Evolutionary conservation across 2,888 invertebrate genomes (phyloP), one percentile per base, ranked within the genome.

Genomic region (Alloplasta piceator): DNA sequence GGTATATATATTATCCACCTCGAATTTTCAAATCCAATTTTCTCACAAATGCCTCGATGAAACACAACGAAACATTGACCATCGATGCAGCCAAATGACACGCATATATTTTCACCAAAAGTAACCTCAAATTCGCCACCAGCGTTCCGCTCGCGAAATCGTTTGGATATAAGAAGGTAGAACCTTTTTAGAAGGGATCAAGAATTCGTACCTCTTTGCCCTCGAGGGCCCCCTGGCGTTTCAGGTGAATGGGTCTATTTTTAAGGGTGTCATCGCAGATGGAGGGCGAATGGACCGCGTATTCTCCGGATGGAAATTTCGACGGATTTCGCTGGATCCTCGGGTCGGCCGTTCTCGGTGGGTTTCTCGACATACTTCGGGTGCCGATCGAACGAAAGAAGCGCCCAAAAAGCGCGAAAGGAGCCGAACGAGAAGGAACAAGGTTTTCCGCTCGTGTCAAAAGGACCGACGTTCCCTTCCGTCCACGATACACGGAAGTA

Each of bases 221-320:
- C 0, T 86, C 87, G 71, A 83, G 85, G 2, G 86, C 82, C 48
- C 79, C 74, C 9, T 9, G 73, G 58, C 84, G 81, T 52, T 85
- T 82, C 55, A 86, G 52, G 48, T 85, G 86, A 56, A 85, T 86
- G 14, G 86, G 85, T 1, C 80, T 43, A n/a, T 82, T 84, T 41
- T 80, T 84, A 4, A 85, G 72, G 10, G 76, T 60, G n/a, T 85
- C 84, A 2, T 79, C 71, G 61, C 86, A 86, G 55, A 78, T 74
- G 7, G 46, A 70, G 1, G 84, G 82, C 7, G 67, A 66, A 70
- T 85, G 87, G 41, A 83, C 82, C 5, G 82, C 84, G 78, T 87
- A 85, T 48, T 82, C 77, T n/a, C 85, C 85, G 3, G 80, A 36
- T 39, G 85, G 82, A 66, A 82, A 85, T 71, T 85, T 84, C 14